A percentile compares a stretch with the other conserved stretches of the same genome.
Conservation (phyloP, 2,797 vertebrate species). For the Okamejei kenojei region DNA sequence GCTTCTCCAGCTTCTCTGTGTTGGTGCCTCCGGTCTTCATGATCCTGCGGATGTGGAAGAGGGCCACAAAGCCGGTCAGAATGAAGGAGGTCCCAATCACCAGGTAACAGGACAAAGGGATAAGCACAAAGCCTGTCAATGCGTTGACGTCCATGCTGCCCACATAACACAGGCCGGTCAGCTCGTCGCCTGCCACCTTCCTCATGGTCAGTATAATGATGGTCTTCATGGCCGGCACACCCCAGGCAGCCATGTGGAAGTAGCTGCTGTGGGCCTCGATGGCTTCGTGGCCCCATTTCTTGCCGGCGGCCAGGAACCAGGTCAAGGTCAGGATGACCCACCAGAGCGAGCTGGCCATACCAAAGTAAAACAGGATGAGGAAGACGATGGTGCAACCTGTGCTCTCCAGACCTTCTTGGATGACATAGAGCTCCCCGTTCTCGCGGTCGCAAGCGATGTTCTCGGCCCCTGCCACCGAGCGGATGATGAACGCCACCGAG, state of each 20-base stretch:
- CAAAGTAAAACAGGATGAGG: constrained; percentile 94
- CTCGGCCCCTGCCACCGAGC: constrained; percentile 81
- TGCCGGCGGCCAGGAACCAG: constrained; percentile 93
- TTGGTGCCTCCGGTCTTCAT: constrained; percentile 97
- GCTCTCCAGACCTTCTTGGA: constrained; percentile 92
- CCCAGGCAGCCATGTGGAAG: constrained; percentile 97
- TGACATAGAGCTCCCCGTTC: constrained; percentile 81
- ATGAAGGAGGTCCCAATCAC: constrained; percentile 92
- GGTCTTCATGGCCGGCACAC: constrained; percentile 88
- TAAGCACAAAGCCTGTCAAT: constrained; percentile 85
- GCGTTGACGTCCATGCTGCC: constrained; percentile 79
- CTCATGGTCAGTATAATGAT: constrained; percentile 90
- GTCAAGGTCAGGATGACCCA: constrained; percentile 95
- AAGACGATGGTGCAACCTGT: constrained; percentile 95
- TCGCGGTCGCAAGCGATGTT: constrained; percentile 92
- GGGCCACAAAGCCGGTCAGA: constrained; percentile 90
- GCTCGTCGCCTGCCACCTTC: constrained; percentile 89
- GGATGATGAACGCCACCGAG: constrained; percentile 91
- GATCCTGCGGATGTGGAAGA: constrained; percentile 93
- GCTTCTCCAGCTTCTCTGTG: constrained; percentile 94
- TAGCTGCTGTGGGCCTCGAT: constrained; percentile 96
- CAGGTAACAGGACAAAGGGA: constrained; percentile 90
- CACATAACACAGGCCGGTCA: constrained; percentile 92
- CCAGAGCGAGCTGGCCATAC: constrained; percentile 97
- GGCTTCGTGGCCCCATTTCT: constrained; percentile 97